These are phyloP conservation scores for Hippoglossus hippoglossus DNA, from an alignment of 2,797 vertebrate genomes.

Conservation along the genomic window DNA sequence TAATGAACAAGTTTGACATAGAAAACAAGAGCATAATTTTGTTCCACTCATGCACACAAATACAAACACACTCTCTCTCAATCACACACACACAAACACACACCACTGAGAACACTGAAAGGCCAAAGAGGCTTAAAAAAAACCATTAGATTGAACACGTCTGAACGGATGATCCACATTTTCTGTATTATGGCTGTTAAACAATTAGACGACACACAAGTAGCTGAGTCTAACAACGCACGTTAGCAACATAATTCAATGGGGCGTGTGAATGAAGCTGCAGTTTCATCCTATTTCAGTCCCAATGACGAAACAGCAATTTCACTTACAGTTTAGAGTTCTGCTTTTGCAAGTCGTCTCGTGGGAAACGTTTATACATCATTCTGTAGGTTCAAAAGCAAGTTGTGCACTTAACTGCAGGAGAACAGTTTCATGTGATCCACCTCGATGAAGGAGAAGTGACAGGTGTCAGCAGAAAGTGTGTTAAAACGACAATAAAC, in stretches of 20 bases:
- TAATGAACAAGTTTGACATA: constrained; percentile 50
- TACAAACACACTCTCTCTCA: constrained; percentile 7
- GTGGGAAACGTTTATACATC: not conserved
- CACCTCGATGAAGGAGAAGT: not conserved
- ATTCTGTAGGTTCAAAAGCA: not conserved
- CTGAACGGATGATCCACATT: constrained; percentile 17
- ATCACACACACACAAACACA: constrained; percentile 12
- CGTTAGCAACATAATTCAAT: not conserved
- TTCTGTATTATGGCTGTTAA: constrained; percentile 37
- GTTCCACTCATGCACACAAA: constrained; percentile 1
- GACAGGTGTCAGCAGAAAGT: not conserved
- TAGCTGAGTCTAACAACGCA: not conserved
- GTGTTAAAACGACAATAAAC: not conserved
- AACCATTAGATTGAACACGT: constrained; percentile 13
- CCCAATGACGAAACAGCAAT: not conserved
- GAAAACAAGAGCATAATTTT: constrained; percentile 33
- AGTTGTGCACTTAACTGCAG: not conserved
- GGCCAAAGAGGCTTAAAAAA: constrained; percentile 19
- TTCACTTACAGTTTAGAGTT: constrained; percentile 5
- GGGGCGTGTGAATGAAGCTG: too few relatives aligned
- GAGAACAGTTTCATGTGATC: constrained; percentile 3
- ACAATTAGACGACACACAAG: constrained; percentile 17
- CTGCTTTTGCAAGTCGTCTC: not conserved
- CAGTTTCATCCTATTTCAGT: constrained; percentile 7
- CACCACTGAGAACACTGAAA: constrained; percentile 45